These are phyloP conservation scores for Diprion similis DNA, from an alignment of 1,140 invertebrate species.

Conservation along the genomic window DNA sequence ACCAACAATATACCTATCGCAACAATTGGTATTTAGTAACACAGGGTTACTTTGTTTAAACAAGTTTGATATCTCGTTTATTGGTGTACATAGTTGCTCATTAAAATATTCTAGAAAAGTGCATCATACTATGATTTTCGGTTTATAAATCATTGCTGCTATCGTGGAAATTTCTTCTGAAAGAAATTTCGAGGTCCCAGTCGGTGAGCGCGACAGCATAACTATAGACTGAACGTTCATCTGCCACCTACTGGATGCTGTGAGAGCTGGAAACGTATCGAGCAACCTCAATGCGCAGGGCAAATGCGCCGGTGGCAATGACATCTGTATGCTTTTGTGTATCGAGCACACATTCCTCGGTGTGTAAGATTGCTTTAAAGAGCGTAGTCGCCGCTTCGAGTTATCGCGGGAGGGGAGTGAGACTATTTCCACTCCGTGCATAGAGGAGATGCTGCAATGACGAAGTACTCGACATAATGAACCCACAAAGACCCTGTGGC, in stretches of 20 bases:
- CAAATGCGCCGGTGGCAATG: constrained; percentile 49
- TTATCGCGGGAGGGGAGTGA: background rate
- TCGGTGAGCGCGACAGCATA: no score
- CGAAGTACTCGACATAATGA: constrained; percentile 4
- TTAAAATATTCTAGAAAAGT: no score
- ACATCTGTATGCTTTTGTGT: background rate
- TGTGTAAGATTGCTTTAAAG: background rate
- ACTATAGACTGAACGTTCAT: background rate
- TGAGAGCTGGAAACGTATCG: constrained; percentile 56
- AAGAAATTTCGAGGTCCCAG: no score
- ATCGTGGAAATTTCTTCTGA: no score
- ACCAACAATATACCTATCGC: no score
- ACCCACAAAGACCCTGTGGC: background rate
- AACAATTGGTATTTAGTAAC: no score
- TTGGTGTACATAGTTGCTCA: no score
- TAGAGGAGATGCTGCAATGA: background rate
- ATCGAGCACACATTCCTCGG: background rate
- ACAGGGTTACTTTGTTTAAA: no score
- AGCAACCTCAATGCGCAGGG: constrained; percentile 60
- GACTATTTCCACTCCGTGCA: constrained; percentile 7
- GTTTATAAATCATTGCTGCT: no score
- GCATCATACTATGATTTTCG: no score
- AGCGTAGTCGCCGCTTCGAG: background rate
- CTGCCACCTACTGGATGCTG: constrained; percentile 60
- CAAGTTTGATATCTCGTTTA: no score